Base-by-base conservation (phyloP, 2,888 invertebrate species). In the Allygus modestus region DNA sequence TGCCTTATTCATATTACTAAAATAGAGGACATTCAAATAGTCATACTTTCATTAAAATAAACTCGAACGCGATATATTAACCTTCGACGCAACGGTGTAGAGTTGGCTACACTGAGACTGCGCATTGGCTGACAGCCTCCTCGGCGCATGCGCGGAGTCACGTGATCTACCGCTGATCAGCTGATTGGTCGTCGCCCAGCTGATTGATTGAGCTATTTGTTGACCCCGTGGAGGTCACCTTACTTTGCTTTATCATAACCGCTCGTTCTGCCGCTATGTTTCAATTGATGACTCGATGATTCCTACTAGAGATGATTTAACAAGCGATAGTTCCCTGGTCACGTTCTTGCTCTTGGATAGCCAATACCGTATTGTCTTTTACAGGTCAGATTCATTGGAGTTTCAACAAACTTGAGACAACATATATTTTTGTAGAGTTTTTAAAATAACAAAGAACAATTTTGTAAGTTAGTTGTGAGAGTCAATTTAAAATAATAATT, bases 181-280 rank as follows among this genome's bases (percentile, higher is more conserved):
- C 37, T 37, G 77, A 51, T 77, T 23, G 77, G 61, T 23, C 61
- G 28, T 23, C n/a, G 61, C 61, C 23, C 75, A 75, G 75, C 77
- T 77, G 79, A 58, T 79, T 28, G 79, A 79, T 79, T 79, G 79
- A 79, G 79, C 79, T 54, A 79, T 79, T 79, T 79, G 79, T 79
- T 79, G 79, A 79, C 79, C 79, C 37, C 33, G 79, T 33, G 0
- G 58, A 79, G 79, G 79, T 79, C 79, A 79, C 51, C 58, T 28
- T 31, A 31, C 77, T 41, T 43, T 77, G 77, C 77, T 41, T 75
- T 75, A 75, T 75, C 73, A 75, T 75, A 75, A 75, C 73, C 73
- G 37, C n/a, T 37, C 73, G 69, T 43, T 15, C 7, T 31, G 33
- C n/a, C 77, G 37, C 77, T 71, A 71, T 71, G 71, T 20, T 71